phyloP scores from a whole-genome alignment of 2,797 vertebrate species.

The Nyctibius grandis region DNA sequence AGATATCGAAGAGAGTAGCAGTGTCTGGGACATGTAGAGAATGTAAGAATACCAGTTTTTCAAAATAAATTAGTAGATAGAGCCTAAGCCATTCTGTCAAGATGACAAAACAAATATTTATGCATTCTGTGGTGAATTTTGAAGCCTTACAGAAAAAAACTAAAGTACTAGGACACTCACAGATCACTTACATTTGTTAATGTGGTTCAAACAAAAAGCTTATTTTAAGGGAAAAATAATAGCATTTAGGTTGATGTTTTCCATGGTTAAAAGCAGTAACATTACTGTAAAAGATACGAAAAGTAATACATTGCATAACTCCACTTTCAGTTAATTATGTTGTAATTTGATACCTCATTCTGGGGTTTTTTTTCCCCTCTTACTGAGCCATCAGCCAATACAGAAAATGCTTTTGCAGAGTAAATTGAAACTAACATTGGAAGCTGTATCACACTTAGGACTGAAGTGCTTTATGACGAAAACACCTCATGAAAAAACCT shows the following conservation, averaged over 20 bases:
- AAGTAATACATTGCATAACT: not conserved
- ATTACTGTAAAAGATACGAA: not conserved
- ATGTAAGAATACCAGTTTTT: not conserved
- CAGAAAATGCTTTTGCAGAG: not conserved
- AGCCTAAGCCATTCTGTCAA: not conserved
- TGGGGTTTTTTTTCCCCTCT: fast-evolving
- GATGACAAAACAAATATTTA: not conserved
- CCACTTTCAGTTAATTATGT: not conserved
- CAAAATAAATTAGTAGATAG: not conserved
- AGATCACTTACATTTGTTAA: not conserved
- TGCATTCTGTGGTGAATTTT: not conserved
- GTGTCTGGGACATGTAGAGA: fast-evolving
- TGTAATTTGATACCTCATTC: not conserved
- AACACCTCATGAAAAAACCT: not conserved
- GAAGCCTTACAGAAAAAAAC: not conserved
- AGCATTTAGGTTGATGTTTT: not conserved
- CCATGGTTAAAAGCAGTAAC: not conserved
- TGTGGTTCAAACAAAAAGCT: not conserved
- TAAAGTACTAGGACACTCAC: not conserved
- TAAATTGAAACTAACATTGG: not conserved
- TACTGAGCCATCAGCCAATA: not conserved
- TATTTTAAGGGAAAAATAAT: not conserved
- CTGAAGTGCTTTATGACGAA: not conserved
- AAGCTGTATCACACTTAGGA: not conserved
- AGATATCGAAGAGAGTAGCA: not conserved